Conservation (phyloP, 1,140 invertebrate species). For the Limonius californicus region DNA sequence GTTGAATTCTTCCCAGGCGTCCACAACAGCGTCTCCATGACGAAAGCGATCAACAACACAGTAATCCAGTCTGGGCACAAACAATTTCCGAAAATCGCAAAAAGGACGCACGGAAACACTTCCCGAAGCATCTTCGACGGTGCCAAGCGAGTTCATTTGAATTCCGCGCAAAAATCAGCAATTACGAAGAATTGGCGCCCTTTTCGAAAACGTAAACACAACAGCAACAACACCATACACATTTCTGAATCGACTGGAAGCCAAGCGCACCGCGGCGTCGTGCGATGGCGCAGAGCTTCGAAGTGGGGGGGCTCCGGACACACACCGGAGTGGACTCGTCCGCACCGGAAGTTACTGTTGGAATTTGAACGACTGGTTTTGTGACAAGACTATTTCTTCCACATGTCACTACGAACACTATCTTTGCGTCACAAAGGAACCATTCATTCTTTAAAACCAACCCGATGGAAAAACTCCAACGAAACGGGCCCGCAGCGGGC, state of each 20-base stretch:
- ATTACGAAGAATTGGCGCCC: neutral
- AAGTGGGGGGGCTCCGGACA: conserved; percentile 6
- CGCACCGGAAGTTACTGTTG: conserved; percentile 8
- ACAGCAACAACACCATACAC: neutral
- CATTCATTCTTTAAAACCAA: neutral
- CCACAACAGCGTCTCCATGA: conserved; percentile 12
- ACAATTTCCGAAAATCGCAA: neutral
- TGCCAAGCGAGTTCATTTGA: too few species aligned
- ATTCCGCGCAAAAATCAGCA: neutral
- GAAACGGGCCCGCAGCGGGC: neutral
- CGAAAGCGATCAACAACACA: conserved; percentile 6
- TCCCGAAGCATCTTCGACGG: too few species aligned
- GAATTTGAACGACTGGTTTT: conserved; percentile 10
- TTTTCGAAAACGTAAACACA: neutral
- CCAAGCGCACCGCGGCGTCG: neutral
- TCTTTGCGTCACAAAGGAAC: neutral
- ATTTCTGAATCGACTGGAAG: conserved; percentile 8
- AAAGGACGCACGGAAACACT: too few species aligned
- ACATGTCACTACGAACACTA: neutral
- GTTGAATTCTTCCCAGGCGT: neutral
- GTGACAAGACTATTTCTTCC: conserved; percentile 6
- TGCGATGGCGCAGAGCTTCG: neutral
- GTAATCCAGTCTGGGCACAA: neutral
- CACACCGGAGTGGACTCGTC: conserved; percentile 8
- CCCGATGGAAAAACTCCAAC: neutral